phyloP scores from a whole-genome alignment of 2,797 vertebrate genomes.

The Rhinogobio ventralis region DNA sequence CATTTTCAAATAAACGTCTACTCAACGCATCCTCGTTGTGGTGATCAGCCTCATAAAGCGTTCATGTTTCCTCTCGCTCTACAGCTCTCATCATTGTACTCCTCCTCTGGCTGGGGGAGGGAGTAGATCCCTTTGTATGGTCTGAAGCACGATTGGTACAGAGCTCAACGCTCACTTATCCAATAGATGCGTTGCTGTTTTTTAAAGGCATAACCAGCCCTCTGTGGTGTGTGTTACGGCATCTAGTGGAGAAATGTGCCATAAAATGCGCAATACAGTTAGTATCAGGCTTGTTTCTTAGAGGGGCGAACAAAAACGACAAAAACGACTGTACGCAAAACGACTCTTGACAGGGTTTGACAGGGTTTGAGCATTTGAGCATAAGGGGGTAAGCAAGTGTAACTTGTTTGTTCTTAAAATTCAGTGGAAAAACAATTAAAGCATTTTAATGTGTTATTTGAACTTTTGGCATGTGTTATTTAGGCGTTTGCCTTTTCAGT shows the following conservation, averaged over 20 bases:
- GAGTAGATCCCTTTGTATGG: slow-evolving; percentile 61
- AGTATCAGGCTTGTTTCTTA: background rate
- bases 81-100: slow-evolving; percentile 27
- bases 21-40: background rate
- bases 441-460: background rate
- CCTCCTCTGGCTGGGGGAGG: slow-evolving; percentile 46
- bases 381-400: background rate
- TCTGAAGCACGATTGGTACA: slow-evolving; percentile 46
- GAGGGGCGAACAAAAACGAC: background rate
- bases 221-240: background rate
- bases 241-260: background rate
- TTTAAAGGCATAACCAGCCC: slow-evolving; percentile 19
- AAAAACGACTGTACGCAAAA: background rate
- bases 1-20: slow-evolving; percentile 9
- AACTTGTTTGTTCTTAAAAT: background rate
- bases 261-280: background rate
- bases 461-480: background rate
- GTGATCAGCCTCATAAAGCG: background rate
- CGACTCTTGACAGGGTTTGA: background rate
- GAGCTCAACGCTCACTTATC: background rate
- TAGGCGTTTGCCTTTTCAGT: background rate
- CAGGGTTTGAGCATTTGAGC: background rate
- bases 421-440: background rate
- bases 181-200: slow-evolving; percentile 26
- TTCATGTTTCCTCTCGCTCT: slow-evolving; percentile 18